These are phyloP conservation scores for Ciconia nigra DNA, from an alignment of 2,797 vertebrate species.

Conservation along the genomic window DNA sequence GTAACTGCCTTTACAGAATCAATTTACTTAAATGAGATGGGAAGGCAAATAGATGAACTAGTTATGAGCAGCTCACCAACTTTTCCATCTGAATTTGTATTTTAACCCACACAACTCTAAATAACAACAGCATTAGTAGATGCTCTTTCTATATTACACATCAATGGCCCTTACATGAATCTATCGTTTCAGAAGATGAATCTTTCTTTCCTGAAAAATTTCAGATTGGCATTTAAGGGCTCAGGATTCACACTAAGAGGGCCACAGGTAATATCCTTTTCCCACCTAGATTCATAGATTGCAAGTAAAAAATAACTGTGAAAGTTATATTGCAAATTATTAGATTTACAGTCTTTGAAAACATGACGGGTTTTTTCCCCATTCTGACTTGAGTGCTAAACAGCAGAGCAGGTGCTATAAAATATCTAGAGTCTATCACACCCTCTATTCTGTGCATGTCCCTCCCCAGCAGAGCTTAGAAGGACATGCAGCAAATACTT, in stretches of 20 bases:
- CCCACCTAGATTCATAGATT: background rate
- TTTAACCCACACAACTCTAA: background rate
- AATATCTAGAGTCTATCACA: background rate
- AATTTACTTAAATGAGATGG: background rate
- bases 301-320: slow-evolving; percentile 8
- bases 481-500: background rate
- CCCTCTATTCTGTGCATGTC: background rate
- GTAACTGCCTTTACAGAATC: background rate
- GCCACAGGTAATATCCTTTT: background rate
- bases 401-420: slow-evolving; percentile 10
- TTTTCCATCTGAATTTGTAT: background rate
- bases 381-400: background rate
- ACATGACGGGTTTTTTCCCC: background rate
- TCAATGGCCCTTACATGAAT: background rate
- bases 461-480: background rate
- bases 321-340: background rate
- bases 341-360: slow-evolving; percentile 14
- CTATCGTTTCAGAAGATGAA: background rate
- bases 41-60: background rate
- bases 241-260: background rate
- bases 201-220: background rate
- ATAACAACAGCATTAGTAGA: background rate
- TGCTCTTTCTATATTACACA: background rate
- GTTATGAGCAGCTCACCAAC: background rate
- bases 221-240: background rate